These are phyloP conservation scores for Pitta sordida DNA, from an alignment of 2,113 vertebrate genomes.

Conservation along the genomic window DNA sequence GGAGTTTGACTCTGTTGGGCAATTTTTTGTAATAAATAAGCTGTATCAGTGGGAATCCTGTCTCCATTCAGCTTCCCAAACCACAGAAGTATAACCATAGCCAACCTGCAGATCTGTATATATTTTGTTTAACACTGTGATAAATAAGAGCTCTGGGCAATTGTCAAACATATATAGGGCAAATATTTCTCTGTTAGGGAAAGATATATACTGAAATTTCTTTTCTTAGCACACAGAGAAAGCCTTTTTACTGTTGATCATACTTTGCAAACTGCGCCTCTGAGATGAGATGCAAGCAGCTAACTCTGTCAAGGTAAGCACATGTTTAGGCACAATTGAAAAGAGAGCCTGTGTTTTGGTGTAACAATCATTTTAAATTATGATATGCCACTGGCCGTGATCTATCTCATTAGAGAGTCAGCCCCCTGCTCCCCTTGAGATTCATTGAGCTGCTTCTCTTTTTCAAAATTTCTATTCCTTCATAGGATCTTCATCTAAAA, in stretches of 20 bases:
- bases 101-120: background rate
- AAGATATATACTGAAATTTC: background rate
- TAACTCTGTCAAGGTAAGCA: background rate
- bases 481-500: background rate
- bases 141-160: background rate
- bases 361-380: background rate
- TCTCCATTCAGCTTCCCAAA: background rate
- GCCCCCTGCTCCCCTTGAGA: background rate
- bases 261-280: background rate
- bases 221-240: background rate
- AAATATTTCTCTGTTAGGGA: background rate
- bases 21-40: background rate
- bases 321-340: background rate
- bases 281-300: background rate
- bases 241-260: background rate
- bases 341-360: background rate
- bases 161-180: background rate
- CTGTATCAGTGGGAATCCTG: background rate
- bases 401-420: background rate
- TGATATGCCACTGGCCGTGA: background rate
- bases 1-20: background rate
- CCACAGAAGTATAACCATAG: background rate
- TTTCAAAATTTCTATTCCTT: background rate
- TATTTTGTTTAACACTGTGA: background rate
- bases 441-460: background rate